phyloP scores from a whole-genome alignment of 2,797 vertebrate species.

The Zenarchopterus dispar region DNA sequence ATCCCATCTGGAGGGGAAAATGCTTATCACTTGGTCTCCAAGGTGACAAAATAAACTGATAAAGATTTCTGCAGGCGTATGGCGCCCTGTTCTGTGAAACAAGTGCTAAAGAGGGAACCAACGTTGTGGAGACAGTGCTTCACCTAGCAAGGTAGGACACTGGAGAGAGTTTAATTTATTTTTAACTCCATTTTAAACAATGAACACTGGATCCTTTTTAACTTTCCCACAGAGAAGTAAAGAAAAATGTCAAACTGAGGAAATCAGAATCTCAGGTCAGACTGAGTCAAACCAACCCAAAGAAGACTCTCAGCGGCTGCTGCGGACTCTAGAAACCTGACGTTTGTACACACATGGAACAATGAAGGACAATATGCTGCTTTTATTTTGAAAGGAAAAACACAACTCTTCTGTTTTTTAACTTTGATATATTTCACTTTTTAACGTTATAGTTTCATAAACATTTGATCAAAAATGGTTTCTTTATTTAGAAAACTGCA shows the following conservation, averaged over 20 bases:
- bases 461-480: conserved; percentile 32
- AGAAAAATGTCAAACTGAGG: conserved; percentile 66
- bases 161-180: neutral
- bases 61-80: conserved; percentile 66
- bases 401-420: conserved; percentile 11
- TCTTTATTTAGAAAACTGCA: conserved; percentile 29
- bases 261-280: conserved; percentile 48
- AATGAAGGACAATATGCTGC: conserved; percentile 12
- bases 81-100: conserved; percentile 82
- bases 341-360: neutral
- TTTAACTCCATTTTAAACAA: too few species aligned
- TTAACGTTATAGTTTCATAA: conserved; percentile 18
- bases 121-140: conserved; percentile 77
- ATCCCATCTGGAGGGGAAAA: conserved; percentile 2
- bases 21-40: neutral
- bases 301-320: conserved; percentile 64
- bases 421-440: conserved; percentile 15
- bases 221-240: conserved; percentile 72
- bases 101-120: conserved; percentile 83
- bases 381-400: conserved; percentile 36
- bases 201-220: neutral
- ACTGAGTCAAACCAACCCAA: conserved; percentile 54
- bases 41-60: conserved; percentile 46
- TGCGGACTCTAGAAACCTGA: conserved; percentile 56
- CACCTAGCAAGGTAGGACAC: conserved; percentile 78